These are phyloP conservation scores for Schizotus pectinicornis DNA, from an alignment of 2,888 invertebrate genomes.

Conservation along the genomic window DNA sequence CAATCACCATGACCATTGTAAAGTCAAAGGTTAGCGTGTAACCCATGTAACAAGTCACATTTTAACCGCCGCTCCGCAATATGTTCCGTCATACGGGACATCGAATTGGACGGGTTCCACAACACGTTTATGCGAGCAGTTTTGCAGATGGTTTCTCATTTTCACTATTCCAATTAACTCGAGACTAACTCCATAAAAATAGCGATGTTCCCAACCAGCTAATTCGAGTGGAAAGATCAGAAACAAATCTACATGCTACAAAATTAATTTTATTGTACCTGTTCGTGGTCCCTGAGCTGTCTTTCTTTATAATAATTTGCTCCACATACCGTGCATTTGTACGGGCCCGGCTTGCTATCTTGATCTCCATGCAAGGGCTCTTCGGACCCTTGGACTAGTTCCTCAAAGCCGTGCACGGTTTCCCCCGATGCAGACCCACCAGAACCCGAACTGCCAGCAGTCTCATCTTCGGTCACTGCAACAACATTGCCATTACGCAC, in stretches of 20 bases:
- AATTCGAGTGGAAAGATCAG: too few relatives aligned
- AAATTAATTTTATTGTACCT: slow-evolving; percentile 18
- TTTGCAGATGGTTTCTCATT: background rate
- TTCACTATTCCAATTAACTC: background rate
- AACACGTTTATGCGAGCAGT: background rate
- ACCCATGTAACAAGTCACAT: slow-evolving; percentile 23
- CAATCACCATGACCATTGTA: slow-evolving; percentile 21
- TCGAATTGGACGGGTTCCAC: slow-evolving; percentile 3
- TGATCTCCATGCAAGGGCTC: slow-evolving; percentile 21
- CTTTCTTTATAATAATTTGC: slow-evolving; percentile 30
- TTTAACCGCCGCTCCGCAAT: slow-evolving; percentile 4
- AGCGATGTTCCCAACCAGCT: too few relatives aligned
- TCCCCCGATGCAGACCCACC: slow-evolving; percentile 30
- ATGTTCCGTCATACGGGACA: slow-evolving; percentile 14
- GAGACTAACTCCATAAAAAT: background rate
- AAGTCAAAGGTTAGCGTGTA: slow-evolving; percentile 27
- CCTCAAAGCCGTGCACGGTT: slow-evolving; percentile 26
- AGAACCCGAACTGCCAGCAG: slow-evolving; percentile 26
- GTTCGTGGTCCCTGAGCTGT: slow-evolving; percentile 32
- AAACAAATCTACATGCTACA: background rate
- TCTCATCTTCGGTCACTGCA: slow-evolving; percentile 28
- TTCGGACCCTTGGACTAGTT: slow-evolving; percentile 23
- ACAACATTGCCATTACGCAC: background rate
- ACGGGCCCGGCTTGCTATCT: slow-evolving; percentile 26
- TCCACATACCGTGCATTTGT: slow-evolving; percentile 30